Base-by-base conservation (phyloP, 1,140 invertebrate species). In the Formica selysi region DNA sequence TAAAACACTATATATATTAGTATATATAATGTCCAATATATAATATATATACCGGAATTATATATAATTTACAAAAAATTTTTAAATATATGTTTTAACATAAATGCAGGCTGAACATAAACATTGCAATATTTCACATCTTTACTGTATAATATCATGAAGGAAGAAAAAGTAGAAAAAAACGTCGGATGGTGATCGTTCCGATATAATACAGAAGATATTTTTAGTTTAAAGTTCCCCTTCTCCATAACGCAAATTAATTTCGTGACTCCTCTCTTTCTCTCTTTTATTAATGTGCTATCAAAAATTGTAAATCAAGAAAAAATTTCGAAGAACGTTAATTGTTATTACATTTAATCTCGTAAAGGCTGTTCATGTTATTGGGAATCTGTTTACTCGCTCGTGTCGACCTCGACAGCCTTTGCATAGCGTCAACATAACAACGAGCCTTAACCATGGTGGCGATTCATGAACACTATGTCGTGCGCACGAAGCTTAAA, bases 391-490 rank as follows among this genome's bases (percentile, higher is more conserved):
- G 36, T 68, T 79, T 41, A n/a, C 8, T 32, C 22, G 22, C 8
- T 64, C n/a, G 11, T 65, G 22, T 57, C 48, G 78, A 71, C 29
- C n/a, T 4, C n/a, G 22, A 22, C 22, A 13, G 11, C 38, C 29
- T 79, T 13, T 32, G 22, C 38, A 5, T 79, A 36, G 11, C 7
- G 2, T 71, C 26, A 32, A 36, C 38, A 13, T 48, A 44, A 83
- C 38, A 26, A 26, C 57, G 19, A 73, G 4, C 29, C 38, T 59
- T 83, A 61, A 61, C 54, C 16, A 6, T 48, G 48, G 48, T 19
- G 16, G 2, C 38, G 13, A 86, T 85, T 85, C 59, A 76, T 29
- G 68, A 67, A 67, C 51, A 44, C 68, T 3, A 19, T 48, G 10
- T 38, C 5, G 38, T 36, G 19, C 51, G 57, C 38, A 65, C 32